A percentile compares a stretch with the other conserved stretches of the same genome.
Conservation (phyloP, 1,140 invertebrate species). For the Drosophila kanapiae region DNA sequence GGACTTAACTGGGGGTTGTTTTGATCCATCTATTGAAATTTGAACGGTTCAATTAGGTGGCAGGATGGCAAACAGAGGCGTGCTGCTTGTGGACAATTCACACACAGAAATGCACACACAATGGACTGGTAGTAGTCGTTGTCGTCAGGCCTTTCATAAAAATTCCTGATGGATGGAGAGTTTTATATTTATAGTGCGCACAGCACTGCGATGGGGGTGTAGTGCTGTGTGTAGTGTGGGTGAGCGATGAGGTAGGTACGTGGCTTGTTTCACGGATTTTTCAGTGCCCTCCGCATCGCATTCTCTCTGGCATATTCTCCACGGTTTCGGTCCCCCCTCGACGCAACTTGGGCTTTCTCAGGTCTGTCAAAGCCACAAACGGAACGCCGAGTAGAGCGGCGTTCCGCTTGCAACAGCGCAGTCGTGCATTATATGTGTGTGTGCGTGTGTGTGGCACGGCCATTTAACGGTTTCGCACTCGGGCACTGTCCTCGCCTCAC, state of each 20-base stretch:
- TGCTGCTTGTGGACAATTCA: constrained; percentile 9
- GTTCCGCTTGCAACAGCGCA: constrained; percentile 13
- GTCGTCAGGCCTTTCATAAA: constrained; percentile 24
- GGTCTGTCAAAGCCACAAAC: constrained; percentile 55
- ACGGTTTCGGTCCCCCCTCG: not conserved
- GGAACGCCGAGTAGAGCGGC: constrained; percentile 14
- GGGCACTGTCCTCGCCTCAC: constrained; percentile 3
- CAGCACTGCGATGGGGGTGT: too few species aligned
- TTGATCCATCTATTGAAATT: constrained; percentile 36
- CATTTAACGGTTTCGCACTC: constrained; percentile 13
- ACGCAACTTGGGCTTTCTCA: constrained; percentile 3
- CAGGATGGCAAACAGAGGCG: constrained; percentile 41
- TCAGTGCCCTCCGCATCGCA: not conserved
- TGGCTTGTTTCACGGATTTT: constrained; percentile 28
- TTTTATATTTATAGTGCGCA: constrained; percentile 28
- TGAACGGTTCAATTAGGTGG: constrained; percentile 63
- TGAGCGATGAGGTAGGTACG: constrained; percentile 41
- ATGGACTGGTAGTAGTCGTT: constrained; percentile 13
- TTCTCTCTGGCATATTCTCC: constrained; percentile 12
- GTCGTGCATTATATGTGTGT: constrained; percentile 47
- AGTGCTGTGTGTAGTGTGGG: too few species aligned
- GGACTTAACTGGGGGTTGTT: constrained; percentile 29
- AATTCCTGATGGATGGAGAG: constrained; percentile 21
- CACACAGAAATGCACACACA: constrained; percentile 8
- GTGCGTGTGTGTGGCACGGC: not conserved